Conservation (phyloP, 2,888 invertebrate species). For the Drosophila bunnanda region DNA sequence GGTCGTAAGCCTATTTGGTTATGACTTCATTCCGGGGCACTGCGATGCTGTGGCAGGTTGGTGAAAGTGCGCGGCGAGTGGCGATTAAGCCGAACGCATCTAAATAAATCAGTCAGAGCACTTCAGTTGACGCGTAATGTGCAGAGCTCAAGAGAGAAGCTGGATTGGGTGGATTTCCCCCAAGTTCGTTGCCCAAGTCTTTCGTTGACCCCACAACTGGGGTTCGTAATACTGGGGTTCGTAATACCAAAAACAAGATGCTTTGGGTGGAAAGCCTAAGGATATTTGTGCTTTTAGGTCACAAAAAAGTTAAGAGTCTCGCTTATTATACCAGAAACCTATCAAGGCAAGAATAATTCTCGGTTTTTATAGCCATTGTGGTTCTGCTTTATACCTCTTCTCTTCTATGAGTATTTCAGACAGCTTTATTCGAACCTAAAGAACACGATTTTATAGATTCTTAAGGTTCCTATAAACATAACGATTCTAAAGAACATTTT, state of each 20-base stretch:
- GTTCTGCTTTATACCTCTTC: not conserved
- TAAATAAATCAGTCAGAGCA: conserved; percentile 65
- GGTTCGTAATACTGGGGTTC: not conserved
- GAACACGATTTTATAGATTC: not conserved
- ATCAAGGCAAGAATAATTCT: not conserved
- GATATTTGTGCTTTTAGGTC: not conserved
- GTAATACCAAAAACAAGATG: not conserved
- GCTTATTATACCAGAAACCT: not conserved
- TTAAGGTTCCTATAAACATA: not conserved
- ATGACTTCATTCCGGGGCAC: conserved; percentile 69
- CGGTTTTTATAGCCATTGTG: not conserved
- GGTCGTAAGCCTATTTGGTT: conserved; percentile 68
- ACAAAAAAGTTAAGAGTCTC: not conserved
- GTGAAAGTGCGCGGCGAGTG: conserved; percentile 65
- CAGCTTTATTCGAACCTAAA: not conserved
- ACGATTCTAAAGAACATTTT: not conserved
- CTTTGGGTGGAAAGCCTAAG: not conserved
- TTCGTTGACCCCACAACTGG: conserved; percentile 22
- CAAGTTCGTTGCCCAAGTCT: conserved; percentile 62
- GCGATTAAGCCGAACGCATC: conserved; percentile 55
- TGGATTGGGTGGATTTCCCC: conserved; percentile 40
- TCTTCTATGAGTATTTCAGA: no score
- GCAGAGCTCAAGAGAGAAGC: conserved; percentile 54
- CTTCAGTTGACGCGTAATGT: conserved; percentile 52
- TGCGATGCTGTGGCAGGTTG: conserved; percentile 46